These are phyloP conservation scores for Acomys russatus DNA, from an alignment of 2,797 vertebrate genomes.

Conservation along the genomic window DNA sequence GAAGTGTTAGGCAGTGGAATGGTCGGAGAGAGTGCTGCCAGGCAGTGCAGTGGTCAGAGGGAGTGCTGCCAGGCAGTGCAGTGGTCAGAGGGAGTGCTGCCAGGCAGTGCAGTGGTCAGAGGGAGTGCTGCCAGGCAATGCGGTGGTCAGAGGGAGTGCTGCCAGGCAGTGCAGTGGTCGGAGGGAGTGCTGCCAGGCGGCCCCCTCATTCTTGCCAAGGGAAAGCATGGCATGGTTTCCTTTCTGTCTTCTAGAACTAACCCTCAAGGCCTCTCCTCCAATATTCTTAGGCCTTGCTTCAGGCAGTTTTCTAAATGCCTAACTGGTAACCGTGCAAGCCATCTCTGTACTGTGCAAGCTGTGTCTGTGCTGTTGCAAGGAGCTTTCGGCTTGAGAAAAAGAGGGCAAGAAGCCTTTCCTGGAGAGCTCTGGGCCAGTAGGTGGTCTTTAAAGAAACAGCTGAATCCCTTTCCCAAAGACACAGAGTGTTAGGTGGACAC, in stretches of 20 bases:
- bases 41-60: too few species aligned
- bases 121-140: too few species aligned
- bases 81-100: too few species aligned
- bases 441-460: conserved; percentile 49
- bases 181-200: not conserved
- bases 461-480: conserved; percentile 47
- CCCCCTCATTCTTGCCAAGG: not conserved
- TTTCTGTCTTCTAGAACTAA: conserved; percentile 58
- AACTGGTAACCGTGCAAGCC: conserved; percentile 58
- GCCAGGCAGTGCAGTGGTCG: not conserved
- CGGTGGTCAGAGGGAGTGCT: too few species aligned
- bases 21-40: not conserved
- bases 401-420: conserved; percentile 26
- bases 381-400: not conserved
- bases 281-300: conserved; percentile 3
- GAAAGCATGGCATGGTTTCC: not conserved
- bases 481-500: conserved; percentile 58
- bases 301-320: conserved; percentile 44
- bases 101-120: too few species aligned
- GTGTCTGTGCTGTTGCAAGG: not conserved
- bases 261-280: not conserved
- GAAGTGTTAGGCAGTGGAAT: conserved; percentile 7
- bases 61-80: too few species aligned
- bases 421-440: not conserved
- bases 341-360: not conserved